Conservation (phyloP, 2,797 vertebrate genomes). For the Holocentrus rufus region DNA sequence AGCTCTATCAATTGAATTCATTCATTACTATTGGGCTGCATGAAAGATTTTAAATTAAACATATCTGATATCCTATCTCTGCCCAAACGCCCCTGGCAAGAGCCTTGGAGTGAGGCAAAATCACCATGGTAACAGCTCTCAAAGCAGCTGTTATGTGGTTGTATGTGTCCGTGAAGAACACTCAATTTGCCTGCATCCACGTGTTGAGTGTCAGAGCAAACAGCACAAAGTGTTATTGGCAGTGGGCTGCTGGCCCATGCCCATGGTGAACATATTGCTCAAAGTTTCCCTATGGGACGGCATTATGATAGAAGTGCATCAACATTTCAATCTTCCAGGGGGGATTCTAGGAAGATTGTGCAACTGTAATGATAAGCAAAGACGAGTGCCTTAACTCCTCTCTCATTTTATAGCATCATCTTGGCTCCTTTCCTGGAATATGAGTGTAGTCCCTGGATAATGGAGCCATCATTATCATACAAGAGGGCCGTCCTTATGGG, state of each 20-base stretch:
- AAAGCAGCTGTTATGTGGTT: conserved; percentile 36
- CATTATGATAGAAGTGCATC: conserved; percentile 11
- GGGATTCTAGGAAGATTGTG: conserved; percentile 7
- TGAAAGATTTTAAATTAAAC: background rate
- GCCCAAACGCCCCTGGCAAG: conserved; percentile 33
- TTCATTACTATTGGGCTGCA: background rate
- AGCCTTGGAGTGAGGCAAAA: conserved; percentile 40
- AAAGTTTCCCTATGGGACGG: conserved; percentile 36
- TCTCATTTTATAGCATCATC: conserved; percentile 32
- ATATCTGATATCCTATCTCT: conserved; percentile 34
- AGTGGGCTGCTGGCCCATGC: conserved; percentile 30
- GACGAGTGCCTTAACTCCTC: conserved; percentile 17
- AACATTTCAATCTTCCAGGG: conserved; percentile 30
- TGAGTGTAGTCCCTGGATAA: conserved; percentile 39
- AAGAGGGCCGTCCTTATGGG: conserved; percentile 32
- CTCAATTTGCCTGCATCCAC: conserved; percentile 37
- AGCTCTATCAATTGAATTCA: background rate
- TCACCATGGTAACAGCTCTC: conserved; percentile 63
- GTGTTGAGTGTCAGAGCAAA: conserved; percentile 19
- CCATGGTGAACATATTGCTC: conserved; percentile 35
- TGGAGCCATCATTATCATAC: conserved; percentile 41
- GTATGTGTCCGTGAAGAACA: conserved; percentile 45
- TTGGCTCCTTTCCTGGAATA: conserved; percentile 54
- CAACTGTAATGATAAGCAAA: conserved; percentile 37
- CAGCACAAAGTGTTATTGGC: conserved; percentile 28